Evolutionary conservation across 2,888 invertebrate species (phyloP), one percentile per base, ranked within the genome.

Genomic region (Steromphala cineraria): DNA sequence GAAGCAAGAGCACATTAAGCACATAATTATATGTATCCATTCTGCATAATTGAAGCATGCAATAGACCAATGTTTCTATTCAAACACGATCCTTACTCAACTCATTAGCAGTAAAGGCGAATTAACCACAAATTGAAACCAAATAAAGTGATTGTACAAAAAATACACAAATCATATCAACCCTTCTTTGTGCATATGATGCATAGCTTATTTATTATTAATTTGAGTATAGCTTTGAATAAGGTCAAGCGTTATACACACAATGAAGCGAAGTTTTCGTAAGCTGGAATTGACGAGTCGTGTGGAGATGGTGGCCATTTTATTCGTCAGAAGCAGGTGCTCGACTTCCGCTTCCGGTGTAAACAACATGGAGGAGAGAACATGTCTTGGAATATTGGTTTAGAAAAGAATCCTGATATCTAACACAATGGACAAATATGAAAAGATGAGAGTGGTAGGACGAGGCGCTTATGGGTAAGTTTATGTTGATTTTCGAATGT

Each of bases 381-480:
- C 13, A n/a, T 56, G 24, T n/a, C 15, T 19, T 5, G 56, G 24
- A n/a, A n/a, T 17, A 24, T n/a, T 19, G 3, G 4, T 56, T 56
- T 4, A 8, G 7, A 56, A 7, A 19, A 56, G 8, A 56, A 56
- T 7, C 4, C n/a, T 13, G 46, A 46, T 8, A 1, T 46, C 13
- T 17, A 71, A 8, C 53, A 75, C 5, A 17, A 94, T 94, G 94
- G 94, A 94, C 79, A 93, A 94, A 55, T 95, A 94, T 87, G 94
- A 94, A 78, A 93, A 94, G 88, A 91, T 94, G 19, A 87, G 93
- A 80, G 92, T 94, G 10, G 94, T 94, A 52, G 94, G 94, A 10
- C 91, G 94, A 82, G 95, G 95, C 75, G 94, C 94, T 28, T 94
- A 94, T 84, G 94, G 94, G 94, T 94, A 90, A 31, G 28, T 1